phyloP scores from a whole-genome alignment of 2,888 invertebrate genomes.

The Drosophila neotestacea region DNA sequence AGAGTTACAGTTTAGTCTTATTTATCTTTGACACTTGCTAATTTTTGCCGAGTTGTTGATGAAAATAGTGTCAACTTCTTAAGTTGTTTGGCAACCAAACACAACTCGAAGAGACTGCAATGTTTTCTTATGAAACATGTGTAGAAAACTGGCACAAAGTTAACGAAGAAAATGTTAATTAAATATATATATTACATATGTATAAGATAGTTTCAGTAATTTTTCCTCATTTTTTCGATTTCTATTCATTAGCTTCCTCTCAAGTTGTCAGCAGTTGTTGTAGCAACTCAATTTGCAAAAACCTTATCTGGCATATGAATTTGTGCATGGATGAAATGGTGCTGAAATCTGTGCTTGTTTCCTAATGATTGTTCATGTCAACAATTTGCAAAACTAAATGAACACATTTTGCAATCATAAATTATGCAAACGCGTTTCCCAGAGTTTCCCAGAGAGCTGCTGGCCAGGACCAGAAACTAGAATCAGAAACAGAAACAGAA shows the following conservation, averaged over 20 bases:
- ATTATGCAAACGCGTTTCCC: constrained; percentile 67
- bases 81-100: constrained; percentile 77
- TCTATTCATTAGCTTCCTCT: constrained; percentile 15
- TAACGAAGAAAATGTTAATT: constrained; percentile 17
- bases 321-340: constrained; percentile 53
- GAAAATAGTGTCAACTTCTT: constrained; percentile 73
- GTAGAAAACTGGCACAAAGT: constrained; percentile 7
- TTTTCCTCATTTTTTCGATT: neutral
- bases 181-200: constrained; percentile 15
- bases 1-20: constrained; percentile 47
- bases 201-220: neutral
- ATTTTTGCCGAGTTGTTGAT: constrained; percentile 66
- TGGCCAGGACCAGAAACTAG: constrained; percentile 23
- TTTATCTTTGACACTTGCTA: constrained; percentile 81
- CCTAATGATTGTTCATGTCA: constrained; percentile 79
- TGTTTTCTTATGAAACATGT: constrained; percentile 26
- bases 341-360: constrained; percentile 72
- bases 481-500: neutral
- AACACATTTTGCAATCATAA: constrained; percentile 78
- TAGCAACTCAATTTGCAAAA: constrained; percentile 12
- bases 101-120: constrained; percentile 19
- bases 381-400: constrained; percentile 81
- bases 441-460: constrained; percentile 40
- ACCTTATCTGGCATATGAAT: constrained; percentile 33
- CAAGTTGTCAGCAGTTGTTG: constrained; percentile 28